Evolutionary conservation across 2,797 vertebrate species (phyloP), one percentile per base, ranked within the genome.

Genomic region (Scarus forsteni): DNA sequence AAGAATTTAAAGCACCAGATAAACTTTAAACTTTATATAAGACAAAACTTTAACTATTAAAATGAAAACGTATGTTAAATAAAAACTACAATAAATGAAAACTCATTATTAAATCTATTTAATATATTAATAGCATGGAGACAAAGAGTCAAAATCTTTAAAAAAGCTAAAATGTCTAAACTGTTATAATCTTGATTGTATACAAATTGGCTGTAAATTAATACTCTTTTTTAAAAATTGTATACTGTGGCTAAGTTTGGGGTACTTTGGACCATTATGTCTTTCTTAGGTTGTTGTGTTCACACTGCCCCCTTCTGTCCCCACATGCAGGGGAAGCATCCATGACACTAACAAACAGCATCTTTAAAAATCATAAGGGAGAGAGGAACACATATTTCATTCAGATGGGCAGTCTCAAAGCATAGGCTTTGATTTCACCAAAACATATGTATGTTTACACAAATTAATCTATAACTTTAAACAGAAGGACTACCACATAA

Each of bases 221-320:
- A 65, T 49, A 3, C 43, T 55, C 6, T 2, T 56, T 48, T 45
- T 36, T 60, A 16, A 71, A 6, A 76, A 52, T 1, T 2, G 58
- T 57, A 64, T 6, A 38, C 18, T 48, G 16, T 36, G 53, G 42
- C 13, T 36, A n/a, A 53, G 54, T 69, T 46, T 39, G 13, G 42
- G 19, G 50, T 40, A 59, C 10, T 43, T 50, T 49, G 52, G 56
- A 50, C 38, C 14, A n/a, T 79, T 76, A 48, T 60, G 56, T 87
- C 59, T 67, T 57, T 60, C 38, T 75, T 52, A 70, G 61, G 84
- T 85, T 80, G 83, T 89, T 84, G 86, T 85, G 88, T 90, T 77
- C 86, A 89, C 79, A 90, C 88, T 89, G 89, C 92, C 91, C 92
- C 87, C 90, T 91, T 91, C 89, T 88, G 89, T 87, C 81, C 72